Evolutionary conservation across 2,797 vertebrate genomes (phyloP).

Genomic region (Bradypodion pumilum): DNA sequence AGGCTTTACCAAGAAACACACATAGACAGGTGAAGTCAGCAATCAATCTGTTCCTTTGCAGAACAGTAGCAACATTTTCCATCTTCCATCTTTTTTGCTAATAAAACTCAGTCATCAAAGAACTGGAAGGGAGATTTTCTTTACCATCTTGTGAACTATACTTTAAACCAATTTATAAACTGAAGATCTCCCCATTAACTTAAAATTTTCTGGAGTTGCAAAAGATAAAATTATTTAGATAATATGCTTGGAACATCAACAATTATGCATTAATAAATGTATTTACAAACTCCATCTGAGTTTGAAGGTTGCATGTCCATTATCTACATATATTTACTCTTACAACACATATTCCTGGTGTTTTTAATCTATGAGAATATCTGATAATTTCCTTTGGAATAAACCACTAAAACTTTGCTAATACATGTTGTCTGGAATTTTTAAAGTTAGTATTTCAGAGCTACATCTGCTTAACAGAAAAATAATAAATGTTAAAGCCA

Average conservation of each 20-base stretch:
- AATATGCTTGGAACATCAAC: not conserved
- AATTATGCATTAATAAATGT: not conserved
- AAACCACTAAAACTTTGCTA: not conserved
- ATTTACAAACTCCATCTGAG: not conserved
- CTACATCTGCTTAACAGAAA: not conserved
- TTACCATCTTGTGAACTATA: not conserved
- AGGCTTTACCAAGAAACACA: slow-evolving; percentile 15
- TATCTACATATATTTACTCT: not conserved
- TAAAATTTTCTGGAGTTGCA: slow-evolving; percentile 4
- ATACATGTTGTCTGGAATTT: not conserved
- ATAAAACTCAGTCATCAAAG: not conserved
- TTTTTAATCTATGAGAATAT: not conserved
- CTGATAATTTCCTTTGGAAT: not conserved
- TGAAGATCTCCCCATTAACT: not conserved
- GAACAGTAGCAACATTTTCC: not conserved
- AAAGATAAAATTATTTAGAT: not conserved
- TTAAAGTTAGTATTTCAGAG: not conserved
- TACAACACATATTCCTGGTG: not conserved
- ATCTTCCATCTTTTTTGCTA: not conserved
- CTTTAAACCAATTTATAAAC: not conserved
- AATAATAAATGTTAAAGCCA: not conserved
- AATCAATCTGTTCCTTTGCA: slow-evolving; percentile 22
- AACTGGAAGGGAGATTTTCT: not conserved
- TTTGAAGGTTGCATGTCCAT: not conserved
- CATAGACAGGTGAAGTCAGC: slow-evolving; percentile 20